Conservation (phyloP, 2,113 vertebrate species). For the Bambusicola thoracicus region DNA sequence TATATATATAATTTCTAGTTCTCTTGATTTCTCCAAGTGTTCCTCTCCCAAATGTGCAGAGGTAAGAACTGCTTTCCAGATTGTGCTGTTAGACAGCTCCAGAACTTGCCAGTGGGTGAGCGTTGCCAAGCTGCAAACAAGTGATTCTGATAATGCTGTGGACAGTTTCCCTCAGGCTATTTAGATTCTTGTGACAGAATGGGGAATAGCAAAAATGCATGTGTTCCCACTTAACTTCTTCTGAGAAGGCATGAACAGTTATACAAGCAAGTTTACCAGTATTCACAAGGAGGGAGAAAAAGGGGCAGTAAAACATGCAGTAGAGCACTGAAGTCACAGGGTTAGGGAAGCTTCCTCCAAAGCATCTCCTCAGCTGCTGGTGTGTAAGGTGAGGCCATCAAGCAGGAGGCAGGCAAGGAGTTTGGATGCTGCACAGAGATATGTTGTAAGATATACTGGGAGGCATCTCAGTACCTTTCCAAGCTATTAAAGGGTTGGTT, state of each 20-base stretch:
- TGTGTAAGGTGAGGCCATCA: not conserved
- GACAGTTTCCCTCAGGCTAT: slow-evolving; percentile 13
- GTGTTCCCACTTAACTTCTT: slow-evolving; percentile 44
- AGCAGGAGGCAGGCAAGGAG: not conserved
- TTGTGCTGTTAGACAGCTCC: not conserved
- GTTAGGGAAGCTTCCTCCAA: not conserved
- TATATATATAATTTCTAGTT: not conserved
- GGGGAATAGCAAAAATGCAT: slow-evolving; percentile 28
- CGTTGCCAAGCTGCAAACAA: not conserved
- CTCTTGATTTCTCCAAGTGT: not conserved
- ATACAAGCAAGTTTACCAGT: not conserved
- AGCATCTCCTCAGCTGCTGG: not conserved
- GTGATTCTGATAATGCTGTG: not conserved
- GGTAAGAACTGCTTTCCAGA: slow-evolving; percentile 10
- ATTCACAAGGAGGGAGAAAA: not conserved
- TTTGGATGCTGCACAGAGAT: not conserved
- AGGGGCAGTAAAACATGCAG: not conserved
- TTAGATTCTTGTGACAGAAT: slow-evolving; percentile 18
- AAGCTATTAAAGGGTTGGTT: not conserved
- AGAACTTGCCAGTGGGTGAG: not conserved
- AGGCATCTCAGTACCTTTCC: not conserved
- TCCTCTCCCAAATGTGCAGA: not conserved
- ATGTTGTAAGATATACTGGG: not conserved
- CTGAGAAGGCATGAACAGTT: slow-evolving; percentile 12
- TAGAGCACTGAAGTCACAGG: not conserved